Percentiles rank a stretch among this genome's conserved stretches.
These are phyloP conservation scores for Phyllostomus discolor DNA, from an alignment of 2,113 vertebrate species.

Conservation along the genomic window DNA sequence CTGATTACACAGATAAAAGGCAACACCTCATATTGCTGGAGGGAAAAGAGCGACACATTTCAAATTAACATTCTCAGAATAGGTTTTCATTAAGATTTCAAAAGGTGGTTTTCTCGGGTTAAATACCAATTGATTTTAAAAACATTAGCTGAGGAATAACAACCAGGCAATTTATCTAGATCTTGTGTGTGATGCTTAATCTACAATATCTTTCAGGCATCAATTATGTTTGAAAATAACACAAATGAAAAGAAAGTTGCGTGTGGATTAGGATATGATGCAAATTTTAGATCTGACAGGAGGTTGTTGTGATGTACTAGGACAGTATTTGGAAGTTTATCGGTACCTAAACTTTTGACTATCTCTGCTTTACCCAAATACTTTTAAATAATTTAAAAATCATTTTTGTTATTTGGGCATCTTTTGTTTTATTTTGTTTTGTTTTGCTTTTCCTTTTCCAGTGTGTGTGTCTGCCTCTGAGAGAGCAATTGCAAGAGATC, in stretches of 20 bases:
- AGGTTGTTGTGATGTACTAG: not conserved
- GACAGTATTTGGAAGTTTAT: not conserved
- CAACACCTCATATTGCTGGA: not conserved
- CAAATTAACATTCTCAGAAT: not conserved
- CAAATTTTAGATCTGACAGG: not conserved
- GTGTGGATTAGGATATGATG: not conserved
- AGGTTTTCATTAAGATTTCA: slow-evolving; percentile 4
- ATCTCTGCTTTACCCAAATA: not conserved
- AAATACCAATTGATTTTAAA: slow-evolving; percentile 23
- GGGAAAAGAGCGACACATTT: not conserved
- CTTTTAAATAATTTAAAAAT: not conserved
- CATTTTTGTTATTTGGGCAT: not conserved
- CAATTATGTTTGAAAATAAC: slow-evolving; percentile 30
- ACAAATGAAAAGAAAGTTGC: slow-evolving; percentile 2
- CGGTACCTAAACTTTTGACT: not conserved
- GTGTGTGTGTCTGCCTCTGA: not conserved
- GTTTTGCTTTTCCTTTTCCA: not conserved
- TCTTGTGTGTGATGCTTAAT: not conserved
- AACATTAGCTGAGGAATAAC: not conserved
- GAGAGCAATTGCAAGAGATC: not conserved
- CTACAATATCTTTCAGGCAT: not conserved
- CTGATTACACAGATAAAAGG: not conserved
- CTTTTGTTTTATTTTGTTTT: not conserved
- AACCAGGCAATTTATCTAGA: not conserved
- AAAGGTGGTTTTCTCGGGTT: slow-evolving; percentile 3